Base-by-base conservation (phyloP, 2,113 vertebrate genomes). In the Pomatostomus ruficeps region DNA sequence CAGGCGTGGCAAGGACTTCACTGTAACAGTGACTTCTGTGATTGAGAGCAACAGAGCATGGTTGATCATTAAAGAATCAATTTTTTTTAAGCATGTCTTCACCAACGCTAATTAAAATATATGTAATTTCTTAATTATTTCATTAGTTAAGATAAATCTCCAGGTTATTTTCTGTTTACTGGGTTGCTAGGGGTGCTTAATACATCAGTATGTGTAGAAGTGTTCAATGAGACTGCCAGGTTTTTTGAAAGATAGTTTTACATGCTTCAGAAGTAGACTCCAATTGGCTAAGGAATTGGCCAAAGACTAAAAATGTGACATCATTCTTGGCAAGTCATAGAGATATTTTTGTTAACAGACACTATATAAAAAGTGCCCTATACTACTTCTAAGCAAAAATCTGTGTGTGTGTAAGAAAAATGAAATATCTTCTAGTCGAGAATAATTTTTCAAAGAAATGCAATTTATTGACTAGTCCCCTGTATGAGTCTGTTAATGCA, bases 211-310 rank as follows among this genome's bases (percentile, higher is more conserved):
- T 98, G 98, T 98, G 96, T 97, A 97, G 93, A 98, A 98, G 98
- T 98, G 98, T 98, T 98, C 98, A 98, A 98, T 98, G 95, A 94
- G 94, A 89, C 96, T 97, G 98, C 97, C 97, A 98, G 97, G 86
- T 81, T 98, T 98, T 98, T 98, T 98, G 98, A 97, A 98, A 98
- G 98, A 98, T 98, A 98, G 98, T 98, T 99, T 98, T 98, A 98
- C 98, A 98, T 98, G 98, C 98, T 98, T 98, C 97, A 99, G 98
- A 98, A 96, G 96, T 98, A 97, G 97, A 98, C 97, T 98, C 97
- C 98, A 98, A 8, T 98, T 98, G 98, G 98, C 98, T 96, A 94
- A 97, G 96, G 98, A 97, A 96, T 96, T 99, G 98, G 99, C 98
- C 97, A 97, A 96, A 87, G 96, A 96, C 94, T 96, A 43, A 95